Percentiles rank a stretch among this genome's conserved stretches.
Evolutionary conservation across 2,113 vertebrate species (phyloP).

Genomic region (Deroptyus accipitrinus): DNA sequence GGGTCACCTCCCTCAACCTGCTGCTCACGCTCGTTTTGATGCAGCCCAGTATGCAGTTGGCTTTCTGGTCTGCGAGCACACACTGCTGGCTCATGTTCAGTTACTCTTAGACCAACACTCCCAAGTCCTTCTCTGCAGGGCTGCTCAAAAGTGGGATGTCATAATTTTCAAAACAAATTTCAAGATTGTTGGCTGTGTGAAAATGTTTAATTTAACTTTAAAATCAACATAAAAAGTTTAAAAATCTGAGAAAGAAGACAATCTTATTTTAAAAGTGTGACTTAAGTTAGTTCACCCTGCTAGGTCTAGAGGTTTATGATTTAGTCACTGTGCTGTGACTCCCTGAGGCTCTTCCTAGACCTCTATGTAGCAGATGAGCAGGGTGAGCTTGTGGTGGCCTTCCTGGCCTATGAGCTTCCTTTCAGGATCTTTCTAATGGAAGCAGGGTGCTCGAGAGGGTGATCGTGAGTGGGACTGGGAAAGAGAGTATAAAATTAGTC

Average conservation of each 20-base stretch:
- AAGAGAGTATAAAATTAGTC: neutral
- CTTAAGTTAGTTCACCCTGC: neutral
- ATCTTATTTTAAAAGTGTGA: neutral
- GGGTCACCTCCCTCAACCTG: neutral
- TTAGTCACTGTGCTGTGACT: neutral
- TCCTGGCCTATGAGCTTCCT: neutral
- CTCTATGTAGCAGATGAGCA: neutral
- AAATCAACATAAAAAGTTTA: neutral
- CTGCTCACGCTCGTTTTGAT: neutral
- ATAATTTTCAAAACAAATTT: neutral
- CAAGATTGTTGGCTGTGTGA: neutral
- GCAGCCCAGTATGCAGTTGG: neutral
- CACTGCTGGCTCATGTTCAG: neutral
- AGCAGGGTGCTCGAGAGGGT: fast-evolving
- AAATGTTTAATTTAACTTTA: neutral
- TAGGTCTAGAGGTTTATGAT: neutral
- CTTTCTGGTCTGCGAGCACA: neutral
- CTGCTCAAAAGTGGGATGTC: neutral
- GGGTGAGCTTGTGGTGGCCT: neutral
- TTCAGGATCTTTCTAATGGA: neutral
- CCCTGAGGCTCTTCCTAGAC: neutral
- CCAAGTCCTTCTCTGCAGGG: neutral
- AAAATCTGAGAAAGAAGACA: neutral
- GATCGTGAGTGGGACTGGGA: neutral
- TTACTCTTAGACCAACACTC: neutral